A percentile compares a stretch with the other conserved stretches of the same genome.
phyloP scores from a whole-genome alignment of 2,113 vertebrate genomes.

The Eleginops maclovinus region DNA sequence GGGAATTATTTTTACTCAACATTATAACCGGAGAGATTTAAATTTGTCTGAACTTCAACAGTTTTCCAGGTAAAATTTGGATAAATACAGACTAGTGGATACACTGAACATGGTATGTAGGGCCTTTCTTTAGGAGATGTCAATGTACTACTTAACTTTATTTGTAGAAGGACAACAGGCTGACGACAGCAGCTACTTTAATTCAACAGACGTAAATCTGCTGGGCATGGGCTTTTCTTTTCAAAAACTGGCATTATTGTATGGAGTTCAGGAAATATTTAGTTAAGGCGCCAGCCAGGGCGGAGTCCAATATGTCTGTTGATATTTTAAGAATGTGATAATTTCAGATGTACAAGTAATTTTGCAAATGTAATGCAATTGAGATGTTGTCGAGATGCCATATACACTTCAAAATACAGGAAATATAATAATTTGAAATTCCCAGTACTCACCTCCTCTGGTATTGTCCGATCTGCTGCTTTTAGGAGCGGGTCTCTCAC shows the following conservation, averaged over 20 bases:
- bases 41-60: too few species aligned
- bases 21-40: too few species aligned
- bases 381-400: neutral
- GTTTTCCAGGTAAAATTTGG: too few species aligned
- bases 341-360: neutral
- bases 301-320: neutral
- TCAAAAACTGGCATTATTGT: slow-evolving; percentile 5
- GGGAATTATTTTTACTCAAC: too few species aligned
- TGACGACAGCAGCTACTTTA: slow-evolving; percentile 14
- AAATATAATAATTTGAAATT: neutral
- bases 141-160: neutral
- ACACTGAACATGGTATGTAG: too few species aligned
- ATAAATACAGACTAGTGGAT: neutral
- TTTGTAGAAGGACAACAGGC: neutral
- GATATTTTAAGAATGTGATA: neutral
- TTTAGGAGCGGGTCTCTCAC: slow-evolving; percentile 97
- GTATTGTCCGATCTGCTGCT: slow-evolving; percentile 98
- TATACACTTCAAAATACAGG: neutral
- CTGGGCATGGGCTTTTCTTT: slow-evolving; percentile 22
- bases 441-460: slow-evolving; percentile 90
- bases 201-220: slow-evolving; percentile 32
- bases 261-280: slow-evolving; percentile 6
- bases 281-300: neutral
- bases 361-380: neutral
- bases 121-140: neutral